Evolutionary conservation across 2,113 vertebrate species (phyloP).

Genomic region (Erythrocercus mccallii): DNA sequence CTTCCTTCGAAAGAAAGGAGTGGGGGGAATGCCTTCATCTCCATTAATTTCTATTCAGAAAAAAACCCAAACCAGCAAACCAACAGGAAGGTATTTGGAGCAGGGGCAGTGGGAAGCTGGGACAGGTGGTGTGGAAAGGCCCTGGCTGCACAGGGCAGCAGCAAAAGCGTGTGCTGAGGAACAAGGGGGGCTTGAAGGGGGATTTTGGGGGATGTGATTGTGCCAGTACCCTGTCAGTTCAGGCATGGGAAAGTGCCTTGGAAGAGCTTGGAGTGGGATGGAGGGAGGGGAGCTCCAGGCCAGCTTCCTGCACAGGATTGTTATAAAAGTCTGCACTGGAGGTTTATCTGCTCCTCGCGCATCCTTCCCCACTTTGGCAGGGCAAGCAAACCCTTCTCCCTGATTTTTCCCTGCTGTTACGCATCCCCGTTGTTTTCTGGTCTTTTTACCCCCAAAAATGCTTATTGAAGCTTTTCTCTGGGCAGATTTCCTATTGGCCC

Average conservation of each 20-base stretch:
- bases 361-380: not conserved
- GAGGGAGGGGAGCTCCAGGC: not conserved
- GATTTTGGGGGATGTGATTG: not conserved
- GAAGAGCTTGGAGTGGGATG: not conserved
- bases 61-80: too few species aligned
- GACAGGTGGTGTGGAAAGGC: not conserved
- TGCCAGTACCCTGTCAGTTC: not conserved
- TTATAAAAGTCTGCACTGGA: accelerated
- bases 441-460: not conserved
- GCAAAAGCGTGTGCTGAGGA: not conserved
- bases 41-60: not conserved
- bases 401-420: accelerated
- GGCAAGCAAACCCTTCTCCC: accelerated
- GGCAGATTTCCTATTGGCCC: not conserved
- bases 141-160: accelerated
- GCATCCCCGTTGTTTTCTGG: not conserved
- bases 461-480: not conserved
- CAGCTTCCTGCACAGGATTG: accelerated
- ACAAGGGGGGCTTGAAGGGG: not conserved
- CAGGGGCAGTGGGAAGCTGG: accelerated
- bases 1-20: not conserved
- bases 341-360: not conserved
- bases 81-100: not conserved
- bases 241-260: not conserved
- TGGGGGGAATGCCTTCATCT: not conserved